Base-by-base conservation (phyloP, 2,113 vertebrate species). In the Takifugu bimaculatus region DNA sequence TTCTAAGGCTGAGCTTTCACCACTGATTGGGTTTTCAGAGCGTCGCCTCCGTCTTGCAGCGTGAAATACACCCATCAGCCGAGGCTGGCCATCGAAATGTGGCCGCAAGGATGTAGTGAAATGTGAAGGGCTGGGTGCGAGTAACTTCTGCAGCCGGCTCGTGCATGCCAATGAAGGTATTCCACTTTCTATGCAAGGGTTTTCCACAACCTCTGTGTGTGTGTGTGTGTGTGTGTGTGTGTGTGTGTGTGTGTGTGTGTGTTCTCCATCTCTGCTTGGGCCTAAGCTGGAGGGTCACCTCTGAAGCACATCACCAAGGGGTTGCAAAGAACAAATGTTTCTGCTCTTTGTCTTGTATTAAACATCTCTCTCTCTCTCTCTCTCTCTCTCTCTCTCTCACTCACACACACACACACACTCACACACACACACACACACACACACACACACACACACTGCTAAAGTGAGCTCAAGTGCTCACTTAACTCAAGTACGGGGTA, bases 121-220 rank as follows among this genome's bases (percentile, higher is more conserved):
- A 60, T 53, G 72, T 75, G 35, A 35, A 58, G 54, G 72, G 75
- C 78, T 79, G 82, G 75, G 74, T 84, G 79, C 69, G 71, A 60
- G 78, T 4, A 73, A 80, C 75, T 82, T 77, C 63, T 52, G 60
- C 65, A 69, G 70, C 59, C 72, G 60, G 62, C 65, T 55, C 29
- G 66, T 75, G 80, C 79, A 85, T 86, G 78, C 72, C 75, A 80
- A 85, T 88, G 85, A 90, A 89, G 87, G 82, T 77, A 89, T 78
- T 65, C 63, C 73, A 79, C 83, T 90, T 85, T 79, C 80, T 76
- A 82, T 88, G 79, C 82, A 79, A 74, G 69, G 68, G 68, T 5
- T 35, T 73, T 84, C 58, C 72, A 67, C 56, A 55, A 69, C 60
- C 15, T 12, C 6, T 63, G 59, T 57, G 72, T 35, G 35, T 20